Evolutionary conservation across 2,888 invertebrate genomes (phyloP), one percentile per base, ranked within the genome.

Genomic region (Stenolophus ochropezus): DNA sequence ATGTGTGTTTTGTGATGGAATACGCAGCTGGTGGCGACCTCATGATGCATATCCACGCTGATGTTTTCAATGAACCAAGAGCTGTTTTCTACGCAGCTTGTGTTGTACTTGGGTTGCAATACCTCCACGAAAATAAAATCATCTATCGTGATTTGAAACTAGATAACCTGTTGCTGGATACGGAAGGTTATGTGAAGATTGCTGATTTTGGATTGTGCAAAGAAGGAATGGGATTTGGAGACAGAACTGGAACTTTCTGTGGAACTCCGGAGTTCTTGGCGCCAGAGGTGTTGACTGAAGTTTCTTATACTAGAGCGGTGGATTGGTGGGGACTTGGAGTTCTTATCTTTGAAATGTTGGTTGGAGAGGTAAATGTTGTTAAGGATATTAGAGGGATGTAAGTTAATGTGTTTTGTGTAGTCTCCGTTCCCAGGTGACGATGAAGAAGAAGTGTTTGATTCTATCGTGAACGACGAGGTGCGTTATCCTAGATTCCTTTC

Each of bases 291-390:
- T 92, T 99, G 82, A 99, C 99, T 0, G 99, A 99, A 88, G 97
- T 98, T 1, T 97, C 98, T 0, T 99, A 99, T 89, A 99, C 99
- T 0, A 93, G 99, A 83, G 98, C 99, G 69, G 99, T 99, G 3
- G 99, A 99, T 90, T 99, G 99, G 99, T 99, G 99, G 99, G 99
- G 99, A 4, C 93, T 99, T 65, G 99, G 99, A 61, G 99, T 99
- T 14, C 92, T 99, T 83, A 98, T 99, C 87, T 99, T 99, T 90
- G 99, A 99, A 91, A 99, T 99, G 99, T 92, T 99, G 86, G 99
- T 99, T 82, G 99, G 99, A 84, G 99, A 99, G 93, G 96, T 96
- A 87, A 90, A 89, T 23, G 25, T 61, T 4, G 11, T 23, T 58
- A 23, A 27, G 11, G 0, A 25, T 58, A 42, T 42, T 8, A 3